Evolutionary conservation across 2,113 vertebrate species (phyloP).

Genomic region (Brachypodius melanocephalos): DNA sequence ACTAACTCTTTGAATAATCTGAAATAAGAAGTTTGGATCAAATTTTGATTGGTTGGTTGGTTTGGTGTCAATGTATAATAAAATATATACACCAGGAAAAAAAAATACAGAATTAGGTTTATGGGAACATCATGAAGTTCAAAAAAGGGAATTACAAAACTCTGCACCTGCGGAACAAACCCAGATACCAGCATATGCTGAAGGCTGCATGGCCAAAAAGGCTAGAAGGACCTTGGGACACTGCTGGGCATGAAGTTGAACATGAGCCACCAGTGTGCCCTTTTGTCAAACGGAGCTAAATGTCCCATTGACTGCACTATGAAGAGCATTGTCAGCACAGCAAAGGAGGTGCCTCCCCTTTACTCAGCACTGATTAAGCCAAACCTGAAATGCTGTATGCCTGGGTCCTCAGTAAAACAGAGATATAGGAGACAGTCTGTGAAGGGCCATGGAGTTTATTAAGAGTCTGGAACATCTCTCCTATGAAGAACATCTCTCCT

Average conservation of each 20-base stretch:
- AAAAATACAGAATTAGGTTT: not conserved
- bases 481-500: accelerated
- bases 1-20: not conserved
- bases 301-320: not conserved
- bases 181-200: not conserved
- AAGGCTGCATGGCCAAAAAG: not conserved
- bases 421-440: not conserved
- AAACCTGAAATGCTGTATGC: not conserved
- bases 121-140: not conserved
- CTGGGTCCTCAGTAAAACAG: not conserved
- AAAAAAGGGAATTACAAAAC: not conserved
- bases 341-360: not conserved
- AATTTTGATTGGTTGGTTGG: not conserved
- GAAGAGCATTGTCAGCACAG: not conserved
- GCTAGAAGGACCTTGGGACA: not conserved
- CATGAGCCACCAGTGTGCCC: not conserved
- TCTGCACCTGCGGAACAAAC: not conserved
- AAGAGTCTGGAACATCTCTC: not conserved
- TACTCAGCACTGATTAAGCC: not conserved
- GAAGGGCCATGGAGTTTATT: not conserved
- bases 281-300: not conserved
- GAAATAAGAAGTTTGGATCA: not conserved
- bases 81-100: not conserved
- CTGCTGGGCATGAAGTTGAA: not conserved
- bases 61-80: not conserved